Evolutionary conservation across 1,140 invertebrate genomes (phyloP).

Genomic region (Drosophila busckii): DNA sequence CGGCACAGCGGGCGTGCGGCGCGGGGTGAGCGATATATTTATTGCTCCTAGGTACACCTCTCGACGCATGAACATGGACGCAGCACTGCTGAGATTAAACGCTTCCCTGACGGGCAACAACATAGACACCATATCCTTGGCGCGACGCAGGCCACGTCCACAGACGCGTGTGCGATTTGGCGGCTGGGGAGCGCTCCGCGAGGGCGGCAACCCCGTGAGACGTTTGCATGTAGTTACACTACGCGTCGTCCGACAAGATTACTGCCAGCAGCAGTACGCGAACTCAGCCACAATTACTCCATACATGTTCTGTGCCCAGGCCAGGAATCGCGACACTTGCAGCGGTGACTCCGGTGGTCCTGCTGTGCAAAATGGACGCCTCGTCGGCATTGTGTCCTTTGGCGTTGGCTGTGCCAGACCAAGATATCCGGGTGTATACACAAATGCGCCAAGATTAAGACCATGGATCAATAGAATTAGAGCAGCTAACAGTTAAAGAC

Average conservation of each 20-base stretch:
- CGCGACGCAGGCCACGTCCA: slow-evolving; percentile 6
- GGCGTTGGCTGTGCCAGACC: slow-evolving; percentile 45
- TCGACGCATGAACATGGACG: slow-evolving; percentile 41
- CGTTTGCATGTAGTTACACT: slow-evolving; percentile 4
- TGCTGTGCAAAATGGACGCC: not conserved
- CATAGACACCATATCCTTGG: slow-evolving; percentile 38
- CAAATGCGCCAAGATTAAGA: slow-evolving; percentile 1
- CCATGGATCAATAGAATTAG: slow-evolving; percentile 19
- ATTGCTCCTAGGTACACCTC: slow-evolving; percentile 21
- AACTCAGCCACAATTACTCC: slow-evolving; percentile 19
- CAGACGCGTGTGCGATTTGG: slow-evolving; percentile 24
- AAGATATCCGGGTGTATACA: slow-evolving; percentile 42
- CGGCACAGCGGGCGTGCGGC: slow-evolving; percentile 22
- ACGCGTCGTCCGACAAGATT: not conserved
- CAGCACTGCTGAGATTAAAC: slow-evolving; percentile 34
- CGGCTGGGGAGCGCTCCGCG: slow-evolving; percentile 42
- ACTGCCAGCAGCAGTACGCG: slow-evolving; percentile 4
- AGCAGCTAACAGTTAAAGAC: slow-evolving; percentile 32
- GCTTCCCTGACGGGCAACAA: slow-evolving; percentile 35
- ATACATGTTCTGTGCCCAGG: slow-evolving; percentile 44
- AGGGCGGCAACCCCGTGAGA: slow-evolving; percentile 18
- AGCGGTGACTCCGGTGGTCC: slow-evolving; percentile 53
- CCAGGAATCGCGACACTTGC: slow-evolving; percentile 31
- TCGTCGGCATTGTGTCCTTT: slow-evolving; percentile 48
- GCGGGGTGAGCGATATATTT: not conserved